Evolutionary conservation across 1,140 invertebrate species (phyloP), one percentile per base, ranked within the genome.

Genomic region (Danaus plexippus): DNA sequence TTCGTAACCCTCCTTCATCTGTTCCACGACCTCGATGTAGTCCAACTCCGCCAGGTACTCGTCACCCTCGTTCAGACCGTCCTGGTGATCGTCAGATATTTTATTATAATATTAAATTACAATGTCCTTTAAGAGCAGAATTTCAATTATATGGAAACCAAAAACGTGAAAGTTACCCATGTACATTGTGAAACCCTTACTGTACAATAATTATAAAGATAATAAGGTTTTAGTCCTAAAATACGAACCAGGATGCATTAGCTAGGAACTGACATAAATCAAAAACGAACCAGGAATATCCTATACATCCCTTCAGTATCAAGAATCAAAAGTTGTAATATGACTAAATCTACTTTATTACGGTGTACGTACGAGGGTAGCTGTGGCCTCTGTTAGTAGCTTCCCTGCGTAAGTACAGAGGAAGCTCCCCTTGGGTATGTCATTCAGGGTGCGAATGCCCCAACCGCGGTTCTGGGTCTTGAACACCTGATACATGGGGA

Each of bases 41-140:
- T 99, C 97, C 52, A 99, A 86, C 73, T 99, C 97, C 0, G 97
- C 97, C 47, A 98, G 90, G 77, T 99, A 99, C 75, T 98, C 96
- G 81, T 99, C 97, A 0, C 97, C 97, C 69, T 95, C 95, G 75
- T 92, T 92, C 64, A 94, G 90, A 9, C 96, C 96, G 66, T 92
- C 92, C 90, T 94, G 51, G 15, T 1, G 59, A 54, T 3, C 22
- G n/a, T 12, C 13, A 46, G 9, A 47, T 41, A 15, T 42, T 1
- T 4, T 47, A 5, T n/a, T 1, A 15, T 15, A 1, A 15, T 15
- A 15, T 15, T 15, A 15, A 15, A 15, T 15, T 15, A 3, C 15
- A 15, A 15, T 15, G 15, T 15, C 15, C 15, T 15, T 15, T 15
- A 15, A 15, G 15, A 15, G 15, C 15, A 15, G 15, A 15, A 15